Conservation (phyloP, 2,888 invertebrate species). For the Eurytoma adleriae region DNA sequence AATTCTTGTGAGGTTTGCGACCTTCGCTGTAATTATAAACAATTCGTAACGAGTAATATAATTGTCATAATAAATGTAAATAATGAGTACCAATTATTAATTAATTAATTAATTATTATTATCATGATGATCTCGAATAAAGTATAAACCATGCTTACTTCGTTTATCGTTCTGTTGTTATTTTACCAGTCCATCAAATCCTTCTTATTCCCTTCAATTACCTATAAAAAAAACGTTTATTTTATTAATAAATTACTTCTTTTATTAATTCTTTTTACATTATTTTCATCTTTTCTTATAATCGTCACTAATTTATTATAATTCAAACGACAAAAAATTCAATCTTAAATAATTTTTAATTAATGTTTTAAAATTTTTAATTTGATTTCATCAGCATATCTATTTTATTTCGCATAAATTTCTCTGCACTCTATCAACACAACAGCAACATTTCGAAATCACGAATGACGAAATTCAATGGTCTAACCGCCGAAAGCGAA, state of each 20-base stretch:
- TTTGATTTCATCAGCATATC: no score
- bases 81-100: conserved; percentile 61
- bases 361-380: no score
- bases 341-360: no score
- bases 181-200: conserved; percentile 20
- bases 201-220: neutral
- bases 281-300: no score
- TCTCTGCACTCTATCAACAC: no score
- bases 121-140: conserved; percentile 72
- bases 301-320: no score
- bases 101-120: conserved; percentile 57
- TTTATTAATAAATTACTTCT: no score
- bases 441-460: no score
- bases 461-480: conserved; percentile 12
- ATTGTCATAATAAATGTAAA: conserved; percentile 71
- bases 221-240: no score
- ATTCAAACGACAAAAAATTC: no score
- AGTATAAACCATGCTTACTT: conserved; percentile 68
- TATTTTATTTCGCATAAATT: no score
- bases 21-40: conserved; percentile 72
- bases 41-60: conserved; percentile 69
- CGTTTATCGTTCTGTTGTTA: conserved; percentile 53
- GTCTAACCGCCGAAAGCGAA: conserved; percentile 2
- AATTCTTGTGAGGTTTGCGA: conserved; percentile 47
- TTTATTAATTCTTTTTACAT: no score